Evolutionary conservation across 1,140 invertebrate species (phyloP).

Genomic region (Anthonomus grandis): DNA sequence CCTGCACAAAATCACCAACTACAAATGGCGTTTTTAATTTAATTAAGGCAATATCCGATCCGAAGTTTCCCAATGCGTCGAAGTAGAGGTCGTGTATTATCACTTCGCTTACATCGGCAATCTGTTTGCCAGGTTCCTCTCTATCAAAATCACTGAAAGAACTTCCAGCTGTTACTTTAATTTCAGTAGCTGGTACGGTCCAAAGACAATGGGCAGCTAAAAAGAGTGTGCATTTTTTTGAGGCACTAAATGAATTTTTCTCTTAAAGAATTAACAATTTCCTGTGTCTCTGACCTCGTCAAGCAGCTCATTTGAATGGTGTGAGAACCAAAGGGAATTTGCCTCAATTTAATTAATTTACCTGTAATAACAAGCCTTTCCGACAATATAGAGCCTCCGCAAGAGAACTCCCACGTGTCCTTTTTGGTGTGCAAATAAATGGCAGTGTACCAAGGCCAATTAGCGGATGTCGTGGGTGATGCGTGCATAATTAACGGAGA

Average conservation of each 20-base stretch:
- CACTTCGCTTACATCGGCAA: constrained; percentile 41
- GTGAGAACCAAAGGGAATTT: not conserved
- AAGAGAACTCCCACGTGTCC: constrained; percentile 48
- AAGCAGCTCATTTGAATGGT: not conserved
- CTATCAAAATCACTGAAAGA: constrained; percentile 44
- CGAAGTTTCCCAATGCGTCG: constrained; percentile 51
- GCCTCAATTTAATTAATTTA: constrained; percentile 3
- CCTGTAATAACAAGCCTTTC: constrained; percentile 49
- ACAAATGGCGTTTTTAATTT: constrained; percentile 40
- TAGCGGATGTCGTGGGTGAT: constrained; percentile 30
- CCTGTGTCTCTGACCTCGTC: not conserved
- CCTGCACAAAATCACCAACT: constrained; percentile 40
- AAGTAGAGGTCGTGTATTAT: constrained; percentile 46
- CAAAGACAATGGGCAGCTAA: constrained; percentile 51
- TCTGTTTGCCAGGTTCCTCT: constrained; percentile 40
- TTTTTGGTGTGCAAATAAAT: constrained; percentile 43
- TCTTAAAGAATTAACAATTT: not conserved
- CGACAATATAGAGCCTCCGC: constrained; percentile 48
- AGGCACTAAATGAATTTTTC: not conserved
- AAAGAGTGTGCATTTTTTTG: not conserved
- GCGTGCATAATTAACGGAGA: constrained; percentile 47
- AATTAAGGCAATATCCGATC: constrained; percentile 51
- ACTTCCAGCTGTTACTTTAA: constrained; percentile 46
- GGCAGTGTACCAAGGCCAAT: constrained; percentile 49
- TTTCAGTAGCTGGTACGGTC: constrained; percentile 40